Base-by-base conservation (phyloP, 1,140 invertebrate species). In the Drosophila pandora region DNA sequence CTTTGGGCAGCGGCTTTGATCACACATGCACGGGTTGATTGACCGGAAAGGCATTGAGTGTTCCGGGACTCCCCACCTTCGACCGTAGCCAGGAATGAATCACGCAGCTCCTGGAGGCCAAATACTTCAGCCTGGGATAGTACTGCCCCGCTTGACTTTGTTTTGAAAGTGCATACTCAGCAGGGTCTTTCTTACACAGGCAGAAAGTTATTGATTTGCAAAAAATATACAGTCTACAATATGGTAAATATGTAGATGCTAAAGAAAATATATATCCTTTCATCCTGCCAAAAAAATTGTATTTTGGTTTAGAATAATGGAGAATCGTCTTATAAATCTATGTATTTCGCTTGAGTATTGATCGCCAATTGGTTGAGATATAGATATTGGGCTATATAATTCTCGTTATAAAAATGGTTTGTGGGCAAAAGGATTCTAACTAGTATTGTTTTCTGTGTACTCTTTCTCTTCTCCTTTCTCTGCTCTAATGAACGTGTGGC, bases 1-100 rank as follows among this genome's bases (percentile, higher is more conserved):
- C 47, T 39, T 37, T 23, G 32, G 71, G 52, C 43, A 53, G 39
- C 48, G 2, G 12, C 71, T 56, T 64, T 64, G 53, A 74, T 74
- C 70, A 74, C 48, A 74, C 39, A 74, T 74, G 59, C 53, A 64
- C 22, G 70, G 54, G 71, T 74, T 74, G 76, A 85, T 83, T 80
- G 81, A 76, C 71, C 74, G 71, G 65, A 83, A 80, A 48, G 65
- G 25, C 65, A 41, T 23, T 39, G 49, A 56, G 65, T 68, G 65
- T 50, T 69, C n/a, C 5, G 28, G 5, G 17, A 22, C 28, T 55
- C 50, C 30, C 32, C 25, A 68, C 62, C 65, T 68, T 41, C 12
- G 21, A 8, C 43, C 21, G 9, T 21, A 25, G 8, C 21, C 32
- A 6, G 23, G 8, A 39, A 37, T 69, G 65, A 69, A 39, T 69